These are phyloP conservation scores for Mactra quadrangularis DNA, from an alignment of 1,140 invertebrate species.

Conservation along the genomic window DNA sequence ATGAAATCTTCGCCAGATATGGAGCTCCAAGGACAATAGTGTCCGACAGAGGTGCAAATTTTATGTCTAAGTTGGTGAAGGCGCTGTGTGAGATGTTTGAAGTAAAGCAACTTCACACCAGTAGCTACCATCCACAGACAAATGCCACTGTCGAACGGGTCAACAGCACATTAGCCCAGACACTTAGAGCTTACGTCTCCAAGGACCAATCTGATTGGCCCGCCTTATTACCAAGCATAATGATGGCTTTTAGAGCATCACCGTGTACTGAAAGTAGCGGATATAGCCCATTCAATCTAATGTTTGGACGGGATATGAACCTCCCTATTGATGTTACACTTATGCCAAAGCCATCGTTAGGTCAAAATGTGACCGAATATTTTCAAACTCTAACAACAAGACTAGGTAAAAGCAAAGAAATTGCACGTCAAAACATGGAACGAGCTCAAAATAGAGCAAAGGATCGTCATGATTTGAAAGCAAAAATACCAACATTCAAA, in stretches of 20 bases:
- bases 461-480: not conserved
- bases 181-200: constrained; percentile 25
- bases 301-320: constrained; percentile 21
- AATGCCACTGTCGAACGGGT: constrained; percentile 64
- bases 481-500: constrained; percentile 11
- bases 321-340: constrained; percentile 17
- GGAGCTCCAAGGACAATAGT: constrained; percentile 59
- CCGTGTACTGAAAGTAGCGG: not conserved
- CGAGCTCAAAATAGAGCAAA: constrained; percentile 1
- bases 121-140: constrained; percentile 66
- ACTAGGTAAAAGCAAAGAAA: not conserved
- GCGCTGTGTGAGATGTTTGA: constrained; percentile 68
- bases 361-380: not conserved
- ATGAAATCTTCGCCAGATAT: constrained; percentile 62
- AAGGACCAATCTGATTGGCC: constrained; percentile 44
- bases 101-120: constrained; percentile 62
- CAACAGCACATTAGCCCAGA: constrained; percentile 42
- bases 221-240: constrained; percentile 4
- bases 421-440: constrained; percentile 14
- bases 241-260: constrained; percentile 58
- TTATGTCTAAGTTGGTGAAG: constrained; percentile 64
- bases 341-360: constrained; percentile 7
- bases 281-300: constrained; percentile 1
- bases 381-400: not conserved
- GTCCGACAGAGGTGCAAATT: constrained; percentile 64